Evolutionary conservation across 2,113 vertebrate genomes (phyloP).

Genomic region (Scytalopus superciliaris): DNA sequence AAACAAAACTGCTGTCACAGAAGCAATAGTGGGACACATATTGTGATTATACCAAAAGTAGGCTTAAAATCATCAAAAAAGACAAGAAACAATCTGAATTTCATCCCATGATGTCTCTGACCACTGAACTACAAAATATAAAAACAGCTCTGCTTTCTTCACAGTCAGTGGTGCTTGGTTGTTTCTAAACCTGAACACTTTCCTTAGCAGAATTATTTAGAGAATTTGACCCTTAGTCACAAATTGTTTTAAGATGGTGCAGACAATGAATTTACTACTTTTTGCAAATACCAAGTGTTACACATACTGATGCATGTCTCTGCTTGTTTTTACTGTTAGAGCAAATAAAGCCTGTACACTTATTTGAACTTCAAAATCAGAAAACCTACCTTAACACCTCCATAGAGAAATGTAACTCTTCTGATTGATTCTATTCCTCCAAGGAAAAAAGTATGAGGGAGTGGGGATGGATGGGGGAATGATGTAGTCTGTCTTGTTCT

Average conservation of each 20-base stretch:
- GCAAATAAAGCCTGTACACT: background rate
- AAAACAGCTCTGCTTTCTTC: background rate
- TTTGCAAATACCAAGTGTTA: background rate
- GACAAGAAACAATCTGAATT: background rate
- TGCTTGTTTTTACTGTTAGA: background rate
- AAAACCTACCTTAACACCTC: background rate
- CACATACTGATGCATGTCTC: background rate
- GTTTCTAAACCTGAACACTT: background rate
- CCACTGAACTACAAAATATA: background rate
- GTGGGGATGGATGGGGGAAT: fast-evolving
- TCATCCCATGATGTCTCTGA: background rate
- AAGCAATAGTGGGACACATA: background rate
- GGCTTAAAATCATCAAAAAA: background rate
- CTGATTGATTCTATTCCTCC: background rate
- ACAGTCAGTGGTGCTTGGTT: background rate
- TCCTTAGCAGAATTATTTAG: background rate
- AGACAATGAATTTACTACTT: background rate
- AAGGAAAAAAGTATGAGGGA: background rate
- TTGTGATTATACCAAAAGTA: background rate
- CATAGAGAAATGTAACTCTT: background rate
- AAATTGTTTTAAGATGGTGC: background rate
- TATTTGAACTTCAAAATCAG: background rate
- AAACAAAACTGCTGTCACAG: background rate
- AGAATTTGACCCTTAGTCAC: background rate
- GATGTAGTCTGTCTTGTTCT: background rate